A percentile compares a stretch with the other conserved stretches of the same genome.
Evolutionary conservation across 2,797 vertebrate genomes (phyloP).

Genomic region (Pangasius larnaudii): DNA sequence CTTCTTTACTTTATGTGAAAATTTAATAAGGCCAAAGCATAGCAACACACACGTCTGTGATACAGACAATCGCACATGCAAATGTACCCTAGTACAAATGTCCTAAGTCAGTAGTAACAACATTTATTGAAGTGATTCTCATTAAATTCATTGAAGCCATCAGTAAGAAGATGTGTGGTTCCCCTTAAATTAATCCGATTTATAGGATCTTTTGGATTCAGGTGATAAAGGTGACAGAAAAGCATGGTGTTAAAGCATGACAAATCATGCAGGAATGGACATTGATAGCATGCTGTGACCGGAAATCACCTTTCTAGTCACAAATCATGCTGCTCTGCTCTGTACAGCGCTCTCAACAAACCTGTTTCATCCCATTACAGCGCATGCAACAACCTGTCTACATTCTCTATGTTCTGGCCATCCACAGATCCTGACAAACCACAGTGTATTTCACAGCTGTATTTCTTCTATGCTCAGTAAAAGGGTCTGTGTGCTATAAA

Average conservation of each 20-base stretch:
- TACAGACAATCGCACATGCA: constrained; percentile 25
- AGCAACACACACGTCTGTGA: neutral
- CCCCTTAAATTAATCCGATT: neutral
- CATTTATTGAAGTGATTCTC: neutral
- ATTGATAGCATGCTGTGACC: neutral
- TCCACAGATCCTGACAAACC: constrained; percentile 19
- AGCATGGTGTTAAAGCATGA: neutral
- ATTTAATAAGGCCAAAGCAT: constrained; percentile 26
- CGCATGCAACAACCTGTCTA: neutral
- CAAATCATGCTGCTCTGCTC: neutral
- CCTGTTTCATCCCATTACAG: neutral
- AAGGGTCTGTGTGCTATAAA: neutral
- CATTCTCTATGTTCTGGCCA: neutral
- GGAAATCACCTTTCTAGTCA: neutral
- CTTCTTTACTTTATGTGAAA: constrained; percentile 27
- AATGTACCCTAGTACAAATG: neutral
- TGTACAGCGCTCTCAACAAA: neutral
- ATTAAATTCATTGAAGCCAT: neutral
- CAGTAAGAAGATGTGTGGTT: neutral
- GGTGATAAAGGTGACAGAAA: neutral
- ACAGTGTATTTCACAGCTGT: neutral
- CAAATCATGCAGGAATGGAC: neutral
- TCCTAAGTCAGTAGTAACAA: neutral
- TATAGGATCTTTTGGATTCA: neutral
- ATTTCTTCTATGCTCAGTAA: neutral